Conservation (phyloP, 2,797 vertebrate species). For the Lophura swinhoii region DNA sequence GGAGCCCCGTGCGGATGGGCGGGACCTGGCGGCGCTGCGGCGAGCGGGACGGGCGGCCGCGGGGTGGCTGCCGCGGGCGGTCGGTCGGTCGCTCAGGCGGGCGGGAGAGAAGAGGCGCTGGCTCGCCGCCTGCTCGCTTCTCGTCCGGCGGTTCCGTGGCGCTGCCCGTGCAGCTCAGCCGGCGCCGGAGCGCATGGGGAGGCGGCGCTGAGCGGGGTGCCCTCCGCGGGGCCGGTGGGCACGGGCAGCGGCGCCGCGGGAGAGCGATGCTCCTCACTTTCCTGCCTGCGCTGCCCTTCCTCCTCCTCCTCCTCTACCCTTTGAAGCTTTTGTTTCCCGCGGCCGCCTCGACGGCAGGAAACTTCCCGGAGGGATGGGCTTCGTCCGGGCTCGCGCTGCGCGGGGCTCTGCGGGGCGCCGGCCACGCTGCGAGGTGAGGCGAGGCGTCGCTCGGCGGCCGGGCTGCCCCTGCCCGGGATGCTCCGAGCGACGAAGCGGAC, state of each 20-base stretch:
- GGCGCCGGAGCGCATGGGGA: background rate
- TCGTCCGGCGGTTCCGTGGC: background rate
- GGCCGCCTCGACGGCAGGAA: constrained; percentile 57
- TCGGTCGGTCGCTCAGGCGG: too few species aligned
- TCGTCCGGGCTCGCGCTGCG: constrained; percentile 36
- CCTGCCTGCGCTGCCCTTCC: background rate
- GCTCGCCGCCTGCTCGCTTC: background rate
- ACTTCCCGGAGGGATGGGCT: constrained; percentile 61
- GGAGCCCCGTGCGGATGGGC: background rate
- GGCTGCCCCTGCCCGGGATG: background rate
- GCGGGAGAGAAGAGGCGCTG: background rate
- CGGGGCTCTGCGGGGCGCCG: constrained; percentile 20
- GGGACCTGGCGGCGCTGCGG: background rate
- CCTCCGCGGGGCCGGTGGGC: background rate
- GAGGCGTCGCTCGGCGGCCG: background rate
- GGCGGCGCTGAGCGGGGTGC: background rate
- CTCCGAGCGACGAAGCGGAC: background rate
- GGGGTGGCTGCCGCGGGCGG: background rate
- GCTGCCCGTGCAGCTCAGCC: background rate
- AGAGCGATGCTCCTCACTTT: constrained; percentile 44
- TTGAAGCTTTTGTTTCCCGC: constrained; percentile 53
- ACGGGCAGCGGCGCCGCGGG: constrained; percentile 25
- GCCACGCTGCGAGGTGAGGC: constrained; percentile 68
- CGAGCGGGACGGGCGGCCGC: background rate
- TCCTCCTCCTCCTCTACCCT: background rate